A percentile compares a stretch with the other conserved stretches of the same genome.
Evolutionary conservation across 2,888 invertebrate genomes (phyloP).

Genomic region (Volucella inflata): DNA sequence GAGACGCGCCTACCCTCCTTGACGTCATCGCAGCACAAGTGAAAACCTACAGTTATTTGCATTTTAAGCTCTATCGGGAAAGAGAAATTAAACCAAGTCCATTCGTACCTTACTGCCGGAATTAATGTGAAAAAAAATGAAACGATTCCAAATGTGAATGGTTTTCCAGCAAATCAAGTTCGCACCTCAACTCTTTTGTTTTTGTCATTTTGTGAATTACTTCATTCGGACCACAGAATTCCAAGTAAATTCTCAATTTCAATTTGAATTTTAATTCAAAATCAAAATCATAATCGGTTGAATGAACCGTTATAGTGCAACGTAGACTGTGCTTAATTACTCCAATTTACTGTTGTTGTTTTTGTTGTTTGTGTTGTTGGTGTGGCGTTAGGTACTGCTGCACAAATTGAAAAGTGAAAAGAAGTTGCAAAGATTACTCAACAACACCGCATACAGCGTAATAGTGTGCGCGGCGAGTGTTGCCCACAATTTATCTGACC

Average conservation of each 20-base stretch:
- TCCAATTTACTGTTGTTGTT: conserved; percentile 11
- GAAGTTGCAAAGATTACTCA: conserved; percentile 67
- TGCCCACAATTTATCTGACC: too few relatives aligned
- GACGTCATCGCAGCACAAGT: conserved; percentile 64
- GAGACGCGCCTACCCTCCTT: neutral
- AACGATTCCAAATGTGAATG: conserved; percentile 8
- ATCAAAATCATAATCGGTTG: conserved; percentile 30
- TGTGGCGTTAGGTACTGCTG: conserved; percentile 30
- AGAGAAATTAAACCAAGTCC: conserved; percentile 61
- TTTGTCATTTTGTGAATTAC: conserved; percentile 25
- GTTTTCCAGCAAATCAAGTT: conserved; percentile 53
- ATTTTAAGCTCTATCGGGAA: conserved; percentile 51
- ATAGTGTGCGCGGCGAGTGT: conserved; percentile 3
- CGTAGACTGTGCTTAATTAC: conserved; percentile 42
- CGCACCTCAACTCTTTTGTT: conserved; percentile 64
- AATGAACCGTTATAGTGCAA: conserved; percentile 44
- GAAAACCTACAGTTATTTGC: conserved; percentile 59
- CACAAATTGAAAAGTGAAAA: conserved; percentile 70
- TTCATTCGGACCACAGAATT: neutral
- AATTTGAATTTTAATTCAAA: neutral
- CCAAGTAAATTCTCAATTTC: conserved; percentile 1
- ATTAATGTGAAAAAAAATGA: conserved; percentile 35
- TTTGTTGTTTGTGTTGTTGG: too few relatives aligned
- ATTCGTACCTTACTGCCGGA: conserved; percentile 11
- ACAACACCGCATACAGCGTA: conserved; percentile 25